Percentiles rank a stretch among this genome's conserved stretches.
Evolutionary conservation across 2,113 vertebrate genomes (phyloP).

Genomic region (Pica pica): DNA sequence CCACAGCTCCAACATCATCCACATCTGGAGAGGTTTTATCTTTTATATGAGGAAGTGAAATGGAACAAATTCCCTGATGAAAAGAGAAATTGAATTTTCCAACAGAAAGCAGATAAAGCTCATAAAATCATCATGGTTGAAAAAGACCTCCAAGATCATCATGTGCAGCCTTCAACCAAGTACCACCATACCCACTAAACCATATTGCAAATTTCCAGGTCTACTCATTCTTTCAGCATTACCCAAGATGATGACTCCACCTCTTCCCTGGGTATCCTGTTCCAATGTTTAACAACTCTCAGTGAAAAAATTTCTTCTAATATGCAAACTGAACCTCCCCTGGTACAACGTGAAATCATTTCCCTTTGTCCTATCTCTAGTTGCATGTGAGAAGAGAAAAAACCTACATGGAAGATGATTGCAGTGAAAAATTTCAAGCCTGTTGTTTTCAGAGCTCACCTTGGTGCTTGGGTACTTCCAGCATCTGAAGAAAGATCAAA

Average conservation of each 20-base stretch:
- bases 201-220: background rate
- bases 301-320: background rate
- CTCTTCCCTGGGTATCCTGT: background rate
- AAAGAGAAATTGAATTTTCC: background rate
- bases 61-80: background rate
- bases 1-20: background rate
- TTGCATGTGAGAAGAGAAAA: background rate
- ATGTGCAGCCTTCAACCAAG: background rate
- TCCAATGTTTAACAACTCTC: background rate
- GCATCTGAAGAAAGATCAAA: background rate
- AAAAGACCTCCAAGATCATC: background rate
- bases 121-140: background rate
- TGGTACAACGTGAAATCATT: rapidly evolving
- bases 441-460: background rate
- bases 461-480: background rate
- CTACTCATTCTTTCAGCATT: background rate
- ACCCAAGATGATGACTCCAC: background rate
- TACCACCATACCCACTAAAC: background rate
- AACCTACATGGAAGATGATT: background rate
- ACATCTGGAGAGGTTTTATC: background rate
- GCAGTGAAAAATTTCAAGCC: background rate
- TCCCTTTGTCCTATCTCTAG: background rate
- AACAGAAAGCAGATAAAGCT: background rate
- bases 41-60: background rate
- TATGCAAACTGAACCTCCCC: background rate